phyloP scores from a whole-genome alignment of 1,140 invertebrate species.

The Zaprionus africanus region DNA sequence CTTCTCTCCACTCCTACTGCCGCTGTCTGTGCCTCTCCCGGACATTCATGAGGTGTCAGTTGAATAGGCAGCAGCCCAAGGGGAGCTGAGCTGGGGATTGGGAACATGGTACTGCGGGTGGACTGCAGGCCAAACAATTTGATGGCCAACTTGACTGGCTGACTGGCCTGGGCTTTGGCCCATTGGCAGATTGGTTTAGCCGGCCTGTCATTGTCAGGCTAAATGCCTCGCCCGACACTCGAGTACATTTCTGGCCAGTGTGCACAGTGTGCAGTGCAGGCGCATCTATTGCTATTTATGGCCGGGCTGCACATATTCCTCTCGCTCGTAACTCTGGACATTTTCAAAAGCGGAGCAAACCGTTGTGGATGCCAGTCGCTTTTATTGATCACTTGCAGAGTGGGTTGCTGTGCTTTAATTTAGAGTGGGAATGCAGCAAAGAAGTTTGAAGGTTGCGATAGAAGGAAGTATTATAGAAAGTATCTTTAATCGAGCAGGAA shows the following conservation, averaged over 20 bases:
- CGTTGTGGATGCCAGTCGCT: slow-evolving; percentile 1
- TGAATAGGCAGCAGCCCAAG: slow-evolving; percentile 32
- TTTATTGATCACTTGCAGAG: slow-evolving; percentile 20
- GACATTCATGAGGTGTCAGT: slow-evolving; percentile 79
- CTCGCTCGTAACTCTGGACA: slow-evolving; percentile 10
- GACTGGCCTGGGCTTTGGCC: slow-evolving; percentile 32
- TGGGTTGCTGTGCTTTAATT: not conserved
- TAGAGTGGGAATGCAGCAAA: not conserved
- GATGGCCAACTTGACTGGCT: slow-evolving; percentile 63
- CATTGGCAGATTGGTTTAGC: slow-evolving; percentile 42
- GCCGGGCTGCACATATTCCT: slow-evolving; percentile 2
- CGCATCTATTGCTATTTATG: slow-evolving; percentile 66
- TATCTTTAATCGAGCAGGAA: not conserved
- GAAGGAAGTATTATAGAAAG: not conserved
- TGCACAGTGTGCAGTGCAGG: slow-evolving; percentile 27
- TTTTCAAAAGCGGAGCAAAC: not conserved
- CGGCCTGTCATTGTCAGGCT: slow-evolving; percentile 71
- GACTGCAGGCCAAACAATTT: slow-evolving; percentile 50
- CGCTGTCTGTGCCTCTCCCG: slow-evolving; percentile 16
- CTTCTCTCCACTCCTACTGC: slow-evolving; percentile 4
- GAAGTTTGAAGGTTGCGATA: not conserved
- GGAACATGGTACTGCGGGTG: not conserved
- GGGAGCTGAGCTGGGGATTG: slow-evolving; percentile 8
- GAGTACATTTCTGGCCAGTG: slow-evolving; percentile 69
- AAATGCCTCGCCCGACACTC: slow-evolving; percentile 60